Percentiles rank a stretch among this genome's conserved stretches.
Conservation (phyloP, 2,888 invertebrate genomes). For the Beris morrisii region DNA sequence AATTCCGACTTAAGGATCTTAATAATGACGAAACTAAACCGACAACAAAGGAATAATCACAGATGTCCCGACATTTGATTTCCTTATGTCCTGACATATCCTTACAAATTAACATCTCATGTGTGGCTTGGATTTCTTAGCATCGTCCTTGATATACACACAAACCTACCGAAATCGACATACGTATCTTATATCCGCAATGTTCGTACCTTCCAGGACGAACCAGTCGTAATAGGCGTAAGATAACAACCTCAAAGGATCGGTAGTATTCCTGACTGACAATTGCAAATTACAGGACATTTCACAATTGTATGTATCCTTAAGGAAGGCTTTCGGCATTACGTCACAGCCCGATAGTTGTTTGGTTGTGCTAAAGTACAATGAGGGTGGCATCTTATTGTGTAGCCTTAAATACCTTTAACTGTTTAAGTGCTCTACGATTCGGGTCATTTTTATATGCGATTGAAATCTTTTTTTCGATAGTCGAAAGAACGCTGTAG, state of each 20-base stretch:
- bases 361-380: no score
- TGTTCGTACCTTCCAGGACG: constrained; percentile 13
- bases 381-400: not conserved
- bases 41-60: constrained; percentile 39
- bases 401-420: constrained; percentile 5
- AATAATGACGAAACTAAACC: constrained; percentile 25
- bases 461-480: no score
- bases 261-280: constrained; percentile 35
- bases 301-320: constrained; percentile 35
- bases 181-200: constrained; percentile 20
- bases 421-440: constrained; percentile 1
- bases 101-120: constrained; percentile 35
- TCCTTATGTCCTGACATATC: constrained; percentile 37
- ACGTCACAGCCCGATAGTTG: constrained; percentile 23
- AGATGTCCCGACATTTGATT: constrained; percentile 39
- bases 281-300: constrained; percentile 40
- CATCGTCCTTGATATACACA: not conserved
- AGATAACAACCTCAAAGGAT: constrained; percentile 37
- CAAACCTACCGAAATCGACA: not conserved
- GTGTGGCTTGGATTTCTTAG: constrained; percentile 21
- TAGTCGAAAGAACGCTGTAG: no score
- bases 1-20: constrained; percentile 7
- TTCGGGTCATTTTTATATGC: no score
- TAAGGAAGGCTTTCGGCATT: constrained; percentile 35
- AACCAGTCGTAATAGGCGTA: constrained; percentile 34